Percentiles rank a stretch among this genome's conserved stretches.
phyloP scores from a whole-genome alignment of 2,113 vertebrate genomes.

The Podarcis raffonei region DNA sequence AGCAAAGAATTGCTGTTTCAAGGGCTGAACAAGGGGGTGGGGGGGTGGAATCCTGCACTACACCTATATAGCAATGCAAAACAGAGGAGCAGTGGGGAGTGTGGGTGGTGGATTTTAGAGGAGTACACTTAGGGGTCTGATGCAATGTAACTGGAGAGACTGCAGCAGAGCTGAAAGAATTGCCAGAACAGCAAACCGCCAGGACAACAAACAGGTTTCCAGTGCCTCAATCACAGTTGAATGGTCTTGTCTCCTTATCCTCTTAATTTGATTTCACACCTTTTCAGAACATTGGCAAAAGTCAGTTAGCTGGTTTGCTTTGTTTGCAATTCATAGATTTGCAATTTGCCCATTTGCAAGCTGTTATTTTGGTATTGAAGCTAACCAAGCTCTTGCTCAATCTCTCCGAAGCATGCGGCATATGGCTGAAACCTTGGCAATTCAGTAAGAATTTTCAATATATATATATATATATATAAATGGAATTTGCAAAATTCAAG shows the following conservation, averaged over 20 bases:
- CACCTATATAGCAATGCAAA: background rate
- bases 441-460: background rate
- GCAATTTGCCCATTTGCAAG: background rate
- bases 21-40: background rate
- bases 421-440: background rate
- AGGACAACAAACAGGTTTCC: background rate
- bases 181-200: background rate
- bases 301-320: slow-evolving; percentile 18
- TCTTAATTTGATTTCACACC: slow-evolving; percentile 33
- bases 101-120: background rate
- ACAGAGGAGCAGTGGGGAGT: background rate
- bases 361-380: slow-evolving; percentile 17
- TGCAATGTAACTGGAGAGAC: background rate
- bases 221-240: slow-evolving; percentile 7
- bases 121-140: background rate
- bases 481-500: background rate
- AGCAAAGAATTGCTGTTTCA: background rate
- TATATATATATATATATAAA: background rate
- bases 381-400: background rate
- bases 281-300: slow-evolving; percentile 19
- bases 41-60: no score
- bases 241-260: background rate
- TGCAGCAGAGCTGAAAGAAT: background rate
- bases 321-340: slow-evolving; percentile 27
- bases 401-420: background rate